These are phyloP conservation scores for Aegithalos caudatus DNA, from an alignment of 2,113 vertebrate genomes.

Conservation along the genomic window DNA sequence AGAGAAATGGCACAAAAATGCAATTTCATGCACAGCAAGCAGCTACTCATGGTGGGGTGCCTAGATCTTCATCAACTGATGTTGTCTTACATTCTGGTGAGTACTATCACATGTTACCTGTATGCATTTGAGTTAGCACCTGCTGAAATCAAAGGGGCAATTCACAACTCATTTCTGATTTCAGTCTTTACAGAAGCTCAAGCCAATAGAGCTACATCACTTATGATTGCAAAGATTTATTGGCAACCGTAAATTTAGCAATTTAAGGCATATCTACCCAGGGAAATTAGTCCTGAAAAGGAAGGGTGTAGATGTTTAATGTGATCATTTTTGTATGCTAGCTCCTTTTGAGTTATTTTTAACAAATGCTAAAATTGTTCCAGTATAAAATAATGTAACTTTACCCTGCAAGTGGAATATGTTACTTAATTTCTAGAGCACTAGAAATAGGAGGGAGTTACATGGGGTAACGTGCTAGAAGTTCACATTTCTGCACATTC, in stretches of 20 bases:
- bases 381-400: background rate
- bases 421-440: background rate
- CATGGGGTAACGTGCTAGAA: background rate
- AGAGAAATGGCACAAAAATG: background rate
- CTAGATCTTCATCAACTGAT: background rate
- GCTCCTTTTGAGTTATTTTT: background rate
- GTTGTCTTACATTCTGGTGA: background rate
- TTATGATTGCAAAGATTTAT: background rate
- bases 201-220: background rate
- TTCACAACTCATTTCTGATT: background rate
- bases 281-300: background rate
- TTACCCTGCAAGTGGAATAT: background rate
- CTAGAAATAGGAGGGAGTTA: background rate
- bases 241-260: background rate
- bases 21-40: background rate
- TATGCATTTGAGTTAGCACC: background rate
- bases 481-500: conserved; percentile 4
- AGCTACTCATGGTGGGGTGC: background rate
- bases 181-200: background rate
- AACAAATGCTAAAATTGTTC: background rate
- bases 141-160: background rate
- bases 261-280: background rate
- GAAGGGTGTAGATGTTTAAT: background rate
- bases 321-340: background rate
- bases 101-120: background rate